These are phyloP conservation scores for Neofelis nebulosa DNA, from an alignment of 2,113 vertebrate genomes.

Conservation along the genomic window DNA sequence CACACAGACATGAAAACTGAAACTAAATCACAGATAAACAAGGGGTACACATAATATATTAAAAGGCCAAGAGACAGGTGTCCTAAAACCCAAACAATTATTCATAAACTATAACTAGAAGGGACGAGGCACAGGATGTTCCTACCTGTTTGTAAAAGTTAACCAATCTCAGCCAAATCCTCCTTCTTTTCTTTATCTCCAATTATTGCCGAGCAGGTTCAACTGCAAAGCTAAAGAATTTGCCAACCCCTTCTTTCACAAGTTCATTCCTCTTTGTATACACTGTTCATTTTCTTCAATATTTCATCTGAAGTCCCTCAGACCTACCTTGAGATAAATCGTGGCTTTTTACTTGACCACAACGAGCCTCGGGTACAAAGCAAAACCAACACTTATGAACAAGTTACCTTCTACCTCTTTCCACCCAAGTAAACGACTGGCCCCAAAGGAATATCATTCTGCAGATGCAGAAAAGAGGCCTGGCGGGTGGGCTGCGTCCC, in stretches of 20 bases:
- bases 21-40: slow-evolving; percentile 51
- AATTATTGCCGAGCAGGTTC: slow-evolving; percentile 35
- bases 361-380: not conserved
- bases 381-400: slow-evolving; percentile 13
- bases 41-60: not conserved
- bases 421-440: not conserved
- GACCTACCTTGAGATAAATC: slow-evolving; percentile 3
- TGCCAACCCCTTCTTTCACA: not conserved
- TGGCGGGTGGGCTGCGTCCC: not conserved
- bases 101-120: slow-evolving; percentile 35
- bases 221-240: slow-evolving; percentile 51
- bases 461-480: not conserved
- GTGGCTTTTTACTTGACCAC: not conserved
- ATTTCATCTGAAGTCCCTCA: not conserved
- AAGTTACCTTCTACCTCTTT: slow-evolving; percentile 4
- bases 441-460: not conserved
- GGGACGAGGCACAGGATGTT: slow-evolving; percentile 47
- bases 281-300: not conserved
- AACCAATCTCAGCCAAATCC: slow-evolving; percentile 42
- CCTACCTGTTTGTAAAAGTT: slow-evolving; percentile 53
- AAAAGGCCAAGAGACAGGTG: slow-evolving; percentile 42
- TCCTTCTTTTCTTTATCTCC: slow-evolving; percentile 50
- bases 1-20: not conserved
- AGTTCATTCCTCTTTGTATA: not conserved
- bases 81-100: slow-evolving; percentile 38